Base-by-base conservation (phyloP, 2,113 vertebrate species). In the Heloderma charlesbogerti region DNA sequence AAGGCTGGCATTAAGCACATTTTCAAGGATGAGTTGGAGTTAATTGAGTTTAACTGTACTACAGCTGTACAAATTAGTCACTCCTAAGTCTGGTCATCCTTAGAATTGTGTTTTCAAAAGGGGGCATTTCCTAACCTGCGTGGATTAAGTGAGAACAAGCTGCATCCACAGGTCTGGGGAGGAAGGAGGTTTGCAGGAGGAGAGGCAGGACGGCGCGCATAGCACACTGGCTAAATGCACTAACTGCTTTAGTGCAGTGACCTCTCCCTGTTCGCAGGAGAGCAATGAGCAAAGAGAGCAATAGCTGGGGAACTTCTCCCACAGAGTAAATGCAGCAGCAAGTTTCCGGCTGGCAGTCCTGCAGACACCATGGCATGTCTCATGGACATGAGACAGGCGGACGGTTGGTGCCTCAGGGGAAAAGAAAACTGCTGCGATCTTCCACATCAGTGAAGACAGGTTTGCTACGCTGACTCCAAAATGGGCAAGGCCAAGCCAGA, bases 11-110 rank as follows among this genome's bases (percentile, higher is more conserved):
- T 96, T 96, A 97, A 97, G 96, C 94, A 97, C 96, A 80, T 97
- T 97, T 97, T 96, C 96, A 96, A 96, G 96, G 97, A 96, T 97
- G 96, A 96, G 95, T 94, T 92, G 94, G 96, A 97, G 97, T 96
- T 97, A 97, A 98, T 97, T 97, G 97, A 97, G 95, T 97, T 97
- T 96, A 97, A 97, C 97, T 96, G 91, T 94, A 93, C 93, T 95
- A 96, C 94, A 96, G 95, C 95, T 97, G 96, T 96, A 94, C 95
- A 96, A 54, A 97, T 97, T 97, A 96, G 96, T 94, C 94, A 95
- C 93, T 94, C 91, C 75, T 54, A 92, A 95, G 87, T 94, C 95
- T 93, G 86, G 91, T 94, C 96, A 92, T 91, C 91, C 89, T 95
- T 94, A 90, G 94, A 94, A 94, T 96, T 93, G 94, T 93, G 94